These are phyloP conservation scores for Peromyscus maniculatus DNA, from an alignment of 2,113 vertebrate species.

Conservation along the genomic window DNA sequence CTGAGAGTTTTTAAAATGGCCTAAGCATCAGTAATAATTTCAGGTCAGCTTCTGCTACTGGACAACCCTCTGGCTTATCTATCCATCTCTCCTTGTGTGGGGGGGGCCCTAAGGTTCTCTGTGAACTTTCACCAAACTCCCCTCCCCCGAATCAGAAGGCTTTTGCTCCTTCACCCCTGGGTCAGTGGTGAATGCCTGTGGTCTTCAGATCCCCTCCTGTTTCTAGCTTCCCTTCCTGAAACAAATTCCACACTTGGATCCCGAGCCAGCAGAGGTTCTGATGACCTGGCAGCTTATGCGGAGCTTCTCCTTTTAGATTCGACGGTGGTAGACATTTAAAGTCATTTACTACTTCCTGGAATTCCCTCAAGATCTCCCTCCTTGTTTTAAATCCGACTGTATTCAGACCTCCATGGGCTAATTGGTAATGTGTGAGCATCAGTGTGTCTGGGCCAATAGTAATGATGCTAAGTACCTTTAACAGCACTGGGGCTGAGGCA, in stretches of 20 bases:
- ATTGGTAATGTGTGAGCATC: not conserved
- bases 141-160: not conserved
- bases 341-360: constrained; percentile 47
- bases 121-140: not conserved
- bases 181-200: constrained; percentile 40
- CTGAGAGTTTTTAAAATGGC: not conserved
- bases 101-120: not conserved
- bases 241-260: not conserved
- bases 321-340: not conserved
- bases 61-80: not conserved
- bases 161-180: not conserved
- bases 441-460: not conserved
- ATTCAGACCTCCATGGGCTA: not conserved
- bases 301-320: not conserved
- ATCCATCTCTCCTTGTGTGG: constrained; percentile 23
- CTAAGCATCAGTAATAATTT: not conserved
- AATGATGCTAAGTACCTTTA: not conserved
- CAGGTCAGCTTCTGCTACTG: not conserved
- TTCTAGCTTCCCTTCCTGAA: not conserved
- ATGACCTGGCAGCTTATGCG: not conserved
- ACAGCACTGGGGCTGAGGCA: not conserved
- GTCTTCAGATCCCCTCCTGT: not conserved
- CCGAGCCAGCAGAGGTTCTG: constrained; percentile 1
- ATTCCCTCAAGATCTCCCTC: not conserved
- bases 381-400: not conserved